Evolutionary conservation across 2,113 vertebrate genomes (phyloP).

Genomic region (Nothoprocta perdicaria): DNA sequence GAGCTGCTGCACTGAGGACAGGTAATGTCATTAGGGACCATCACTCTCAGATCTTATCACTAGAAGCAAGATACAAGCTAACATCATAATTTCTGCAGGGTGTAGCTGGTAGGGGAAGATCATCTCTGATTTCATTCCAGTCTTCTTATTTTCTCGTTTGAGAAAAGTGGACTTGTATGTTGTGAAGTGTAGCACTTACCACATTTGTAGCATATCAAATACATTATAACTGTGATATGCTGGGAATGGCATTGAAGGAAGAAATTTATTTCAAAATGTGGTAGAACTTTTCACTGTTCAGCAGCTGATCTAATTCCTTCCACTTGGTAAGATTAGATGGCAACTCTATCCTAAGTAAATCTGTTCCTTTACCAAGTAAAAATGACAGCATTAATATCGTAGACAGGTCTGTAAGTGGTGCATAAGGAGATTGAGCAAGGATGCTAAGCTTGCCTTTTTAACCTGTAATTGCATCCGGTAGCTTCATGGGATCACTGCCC

Average conservation of each 20-base stretch:
- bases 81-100: background rate
- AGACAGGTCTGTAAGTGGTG: background rate
- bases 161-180: background rate
- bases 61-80: background rate
- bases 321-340: background rate
- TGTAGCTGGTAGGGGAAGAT: background rate
- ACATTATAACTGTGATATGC: accelerated
- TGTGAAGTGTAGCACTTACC: background rate
- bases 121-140: background rate
- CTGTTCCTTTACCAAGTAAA: background rate
- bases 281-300: background rate
- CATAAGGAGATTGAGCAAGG: accelerated
- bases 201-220: background rate
- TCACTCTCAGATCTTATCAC: background rate
- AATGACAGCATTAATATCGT: background rate
- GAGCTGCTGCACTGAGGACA: background rate
- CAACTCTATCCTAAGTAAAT: background rate
- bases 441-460: background rate
- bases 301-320: background rate
- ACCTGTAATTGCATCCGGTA: too few species aligned
- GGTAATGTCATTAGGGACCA: too few species aligned
- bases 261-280: background rate
- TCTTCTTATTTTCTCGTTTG: background rate
- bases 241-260: background rate
- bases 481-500: background rate